phyloP scores from a whole-genome alignment of 2,797 vertebrate species.

The Silurus lanzhouensis region DNA sequence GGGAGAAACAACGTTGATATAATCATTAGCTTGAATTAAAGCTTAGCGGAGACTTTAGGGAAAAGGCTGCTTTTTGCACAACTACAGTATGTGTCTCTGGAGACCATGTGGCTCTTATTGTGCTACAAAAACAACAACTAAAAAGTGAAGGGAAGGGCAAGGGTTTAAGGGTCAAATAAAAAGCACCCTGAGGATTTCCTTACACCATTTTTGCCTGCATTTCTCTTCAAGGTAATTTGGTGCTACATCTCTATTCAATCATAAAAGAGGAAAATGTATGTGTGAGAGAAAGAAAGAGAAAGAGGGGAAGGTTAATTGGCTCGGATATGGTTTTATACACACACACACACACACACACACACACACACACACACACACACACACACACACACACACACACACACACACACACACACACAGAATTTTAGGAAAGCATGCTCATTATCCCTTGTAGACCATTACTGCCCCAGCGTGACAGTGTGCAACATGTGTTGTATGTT shows the following conservation, averaged over 20 bases:
- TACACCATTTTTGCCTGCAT: not conserved
- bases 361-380: too few relatives aligned
- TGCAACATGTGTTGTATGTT: slow-evolving; percentile 49
- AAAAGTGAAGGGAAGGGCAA: not conserved
- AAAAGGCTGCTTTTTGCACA: not conserved
- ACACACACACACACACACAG: too few relatives aligned
- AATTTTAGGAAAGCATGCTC: slow-evolving; percentile 35
- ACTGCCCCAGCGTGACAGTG: not conserved
- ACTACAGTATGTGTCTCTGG: not conserved
- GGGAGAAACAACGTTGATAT: slow-evolving; percentile 11
- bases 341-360: too few relatives aligned
- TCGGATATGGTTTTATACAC: slow-evolving; percentile 37
- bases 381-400: too few relatives aligned
- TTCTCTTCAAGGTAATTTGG: not conserved
- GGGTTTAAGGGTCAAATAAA: slow-evolving; percentile 12
- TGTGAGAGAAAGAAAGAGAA: not conserved
- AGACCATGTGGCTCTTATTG: not conserved
- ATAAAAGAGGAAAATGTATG: slow-evolving; percentile 12
- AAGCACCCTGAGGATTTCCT: not conserved
- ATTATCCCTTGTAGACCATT: slow-evolving; percentile 51
- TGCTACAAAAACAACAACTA: not conserved
- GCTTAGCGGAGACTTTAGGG: slow-evolving; percentile 1
- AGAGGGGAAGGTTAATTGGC: slow-evolving; percentile 41
- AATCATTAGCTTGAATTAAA: slow-evolving; percentile 10
- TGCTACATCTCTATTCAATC: slow-evolving; percentile 11